Percentiles rank a stretch among this genome's conserved stretches.
Evolutionary conservation across 1,140 invertebrate genomes (phyloP).

Genomic region (Hyphantria cunea): DNA sequence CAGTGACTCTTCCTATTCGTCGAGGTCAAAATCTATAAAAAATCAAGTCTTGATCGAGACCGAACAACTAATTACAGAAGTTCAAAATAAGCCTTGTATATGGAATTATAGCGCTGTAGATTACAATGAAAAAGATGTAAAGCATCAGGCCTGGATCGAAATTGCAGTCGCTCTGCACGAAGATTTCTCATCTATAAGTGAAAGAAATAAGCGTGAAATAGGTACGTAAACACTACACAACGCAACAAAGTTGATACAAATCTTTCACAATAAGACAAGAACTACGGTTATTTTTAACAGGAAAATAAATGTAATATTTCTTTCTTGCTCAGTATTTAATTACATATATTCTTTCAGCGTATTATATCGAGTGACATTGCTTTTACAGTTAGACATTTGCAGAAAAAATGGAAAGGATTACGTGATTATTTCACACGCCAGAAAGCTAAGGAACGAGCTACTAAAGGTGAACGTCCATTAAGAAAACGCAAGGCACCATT

Average conservation of each 20-base stretch:
- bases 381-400: conserved; percentile 12
- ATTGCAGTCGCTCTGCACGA: conserved; percentile 4
- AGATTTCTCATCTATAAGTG: not conserved
- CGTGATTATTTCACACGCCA: conserved; percentile 9
- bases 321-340: no score
- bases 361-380: no score
- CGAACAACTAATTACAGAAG: conserved; percentile 12
- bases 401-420: conserved; percentile 20
- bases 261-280: no score
- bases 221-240: not conserved
- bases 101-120: conserved; percentile 1
- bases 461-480: not conserved
- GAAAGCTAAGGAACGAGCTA: not conserved
- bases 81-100: conserved; percentile 8
- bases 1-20: not conserved
- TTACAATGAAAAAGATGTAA: conserved; percentile 5
- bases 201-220: not conserved
- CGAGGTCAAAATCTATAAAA: not conserved
- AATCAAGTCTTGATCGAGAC: not conserved
- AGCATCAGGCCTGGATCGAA: conserved; percentile 7
- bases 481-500: conserved; percentile 10
- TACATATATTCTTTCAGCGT: no score
- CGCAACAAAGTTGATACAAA: no score
- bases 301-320: no score
- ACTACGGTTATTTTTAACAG: no score